Percentiles rank a stretch among this genome's conserved stretches.
These are phyloP conservation scores for Dissostichus mawsoni DNA, from an alignment of 2,113 vertebrate species.

Conservation along the genomic window DNA sequence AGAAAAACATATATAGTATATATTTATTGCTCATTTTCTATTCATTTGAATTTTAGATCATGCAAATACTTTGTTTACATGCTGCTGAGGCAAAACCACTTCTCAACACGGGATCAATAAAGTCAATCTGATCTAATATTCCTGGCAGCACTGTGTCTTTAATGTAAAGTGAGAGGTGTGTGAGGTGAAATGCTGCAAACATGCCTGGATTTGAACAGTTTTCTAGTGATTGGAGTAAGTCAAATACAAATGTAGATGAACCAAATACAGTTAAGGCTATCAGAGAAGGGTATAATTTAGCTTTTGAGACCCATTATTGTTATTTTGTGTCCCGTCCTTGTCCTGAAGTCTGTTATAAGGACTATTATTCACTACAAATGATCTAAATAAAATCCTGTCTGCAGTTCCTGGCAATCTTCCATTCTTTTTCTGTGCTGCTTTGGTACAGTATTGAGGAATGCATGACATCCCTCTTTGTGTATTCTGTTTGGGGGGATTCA, in stretches of 20 bases:
- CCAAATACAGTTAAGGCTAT: background rate
- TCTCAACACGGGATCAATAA: no score
- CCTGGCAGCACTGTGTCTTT: constrained; percentile 22
- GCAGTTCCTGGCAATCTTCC: background rate
- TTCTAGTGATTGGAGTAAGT: background rate
- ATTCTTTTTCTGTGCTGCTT: constrained; percentile 12
- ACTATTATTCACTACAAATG: background rate
- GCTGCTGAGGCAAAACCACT: no score
- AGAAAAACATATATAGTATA: background rate
- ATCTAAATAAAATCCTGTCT: background rate
- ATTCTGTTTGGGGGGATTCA: constrained; percentile 18
- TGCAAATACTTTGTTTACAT: no score
- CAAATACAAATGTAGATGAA: background rate
- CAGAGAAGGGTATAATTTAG: background rate
- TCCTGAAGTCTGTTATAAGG: background rate
- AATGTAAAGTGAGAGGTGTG: constrained; percentile 1
- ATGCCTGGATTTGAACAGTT: constrained; percentile 14
- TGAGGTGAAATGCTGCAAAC: constrained; percentile 11
- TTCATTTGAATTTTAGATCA: no score
- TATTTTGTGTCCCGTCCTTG: background rate
- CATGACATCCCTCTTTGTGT: constrained; percentile 3
- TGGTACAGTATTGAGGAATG: constrained; percentile 7
- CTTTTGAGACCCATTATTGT: background rate
- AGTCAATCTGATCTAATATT: background rate
- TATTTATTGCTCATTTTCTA: no score